Evolutionary conservation across 2,113 vertebrate species (phyloP).

Genomic region (Tragulus kanchil): DNA sequence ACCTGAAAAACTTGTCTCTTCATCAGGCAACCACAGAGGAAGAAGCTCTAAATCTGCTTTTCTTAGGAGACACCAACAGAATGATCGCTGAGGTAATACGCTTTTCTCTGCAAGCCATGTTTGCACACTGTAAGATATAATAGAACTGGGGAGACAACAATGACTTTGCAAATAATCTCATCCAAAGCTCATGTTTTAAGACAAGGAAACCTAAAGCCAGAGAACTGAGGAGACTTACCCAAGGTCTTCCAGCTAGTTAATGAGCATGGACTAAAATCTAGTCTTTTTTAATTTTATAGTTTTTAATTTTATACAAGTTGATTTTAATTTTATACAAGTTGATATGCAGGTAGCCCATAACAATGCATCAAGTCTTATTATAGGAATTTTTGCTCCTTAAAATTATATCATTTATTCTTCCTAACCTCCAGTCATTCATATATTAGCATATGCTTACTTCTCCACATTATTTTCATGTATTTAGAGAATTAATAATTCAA

Average conservation of each 20-base stretch:
- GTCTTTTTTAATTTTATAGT: background rate
- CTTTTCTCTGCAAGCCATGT: background rate
- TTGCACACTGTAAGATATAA: background rate
- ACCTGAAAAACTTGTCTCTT: conserved; percentile 96
- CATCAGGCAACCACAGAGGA: conserved; percentile 95
- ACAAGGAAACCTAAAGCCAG: background rate
- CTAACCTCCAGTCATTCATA: background rate
- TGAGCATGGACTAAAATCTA: background rate
- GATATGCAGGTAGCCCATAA: background rate
- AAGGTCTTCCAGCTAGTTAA: background rate
- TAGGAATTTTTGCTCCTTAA: conserved; percentile 15
- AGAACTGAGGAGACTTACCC: background rate
- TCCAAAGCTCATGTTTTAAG: background rate
- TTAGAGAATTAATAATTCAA: background rate
- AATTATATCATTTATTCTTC: conserved; percentile 24
- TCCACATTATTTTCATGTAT: background rate
- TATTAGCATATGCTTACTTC: background rate
- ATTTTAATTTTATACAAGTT: background rate
- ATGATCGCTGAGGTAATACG: conserved; percentile 96
- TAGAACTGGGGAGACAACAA: background rate
- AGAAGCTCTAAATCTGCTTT: conserved; percentile 96
- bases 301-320: conserved; percentile 2
- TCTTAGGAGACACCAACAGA: conserved; percentile 98
- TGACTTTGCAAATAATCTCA: background rate
- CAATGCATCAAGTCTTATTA: background rate